Evolutionary conservation across 2,888 invertebrate genomes (phyloP), one percentile per base, ranked within the genome.

Genomic region (Platynereis dumerilii): DNA sequence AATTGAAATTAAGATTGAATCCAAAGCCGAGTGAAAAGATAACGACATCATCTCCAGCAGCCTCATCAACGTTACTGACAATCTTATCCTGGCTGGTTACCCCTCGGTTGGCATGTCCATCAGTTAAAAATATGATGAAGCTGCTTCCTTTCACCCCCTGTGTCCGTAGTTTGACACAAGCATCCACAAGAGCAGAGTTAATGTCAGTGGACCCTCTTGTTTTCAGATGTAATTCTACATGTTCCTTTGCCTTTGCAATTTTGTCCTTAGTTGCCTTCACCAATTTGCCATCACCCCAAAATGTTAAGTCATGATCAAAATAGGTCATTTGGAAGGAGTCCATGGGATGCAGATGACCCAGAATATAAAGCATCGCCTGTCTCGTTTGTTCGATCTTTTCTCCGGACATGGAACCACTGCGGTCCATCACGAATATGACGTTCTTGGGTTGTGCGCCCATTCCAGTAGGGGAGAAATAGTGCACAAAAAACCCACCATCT

Each of bases 1-100:
- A 89, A 24, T 86, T 84, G 81, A 91, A 89, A 27, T 86, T 84
- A 0, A 91, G 90, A 27, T 52, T 48, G 26, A 39, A 55, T 64
- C 91, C 91, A 77, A 91, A 91, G 20, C 90, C 90, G 34, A 92
- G 85, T 1, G 89, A 87, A 80, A 89, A 91, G 65, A 91, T 88
- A 5, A 77, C 72, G 17, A 75, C 71, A 3, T 65, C 68, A 0
- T 72, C 67, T 3, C 67, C 70, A 55, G 76, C 76, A 20, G 44
- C 52, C 0, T 42, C 45, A 28, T 68, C 69, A 1, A 80, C 71
- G 27, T 74, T 73, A 15, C 68, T 65, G 3, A 78, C 67, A 20
- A 86, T 85, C 60, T 72, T 69, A 0, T 69, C 66, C 2, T 76
- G 72, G 45, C 80, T 75, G 0, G 74, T 78, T 24, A 75, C 78